Base-by-base conservation (phyloP, 2,113 vertebrate genomes). In the pig (Sus scrofa) region DNA sequence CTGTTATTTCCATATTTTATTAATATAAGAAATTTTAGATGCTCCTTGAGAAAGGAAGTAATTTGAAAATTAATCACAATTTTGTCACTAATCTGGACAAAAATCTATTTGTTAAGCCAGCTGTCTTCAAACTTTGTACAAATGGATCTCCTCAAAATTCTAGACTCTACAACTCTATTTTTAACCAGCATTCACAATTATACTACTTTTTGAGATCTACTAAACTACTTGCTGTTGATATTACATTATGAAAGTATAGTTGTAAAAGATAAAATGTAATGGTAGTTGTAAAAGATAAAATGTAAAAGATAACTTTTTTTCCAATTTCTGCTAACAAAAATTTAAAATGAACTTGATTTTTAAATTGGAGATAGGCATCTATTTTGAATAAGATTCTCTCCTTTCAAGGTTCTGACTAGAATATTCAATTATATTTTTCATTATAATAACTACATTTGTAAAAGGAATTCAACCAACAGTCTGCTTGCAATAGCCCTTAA, bases 251-350 rank as follows among this genome's bases (percentile, higher is more conserved):
- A 79, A 97, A 78, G 18, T 0, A 22, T 82, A 81, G 34, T 65
- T 86, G 13, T 71, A 68, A 87, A 87, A 84, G 18, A 88, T 50
- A 70, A 93, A 95, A 34, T 93, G 52, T n/a, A n/a, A n/a, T n/a
- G n/a, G n/a, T 82, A 81, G 34, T 65, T 86, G 13, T 71, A 68
- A 87, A 87, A 84, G 18, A 88, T 50, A 70, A 93, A 95, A 34
- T 93, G 52, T n/a, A n/a, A n/a, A n/a, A n/a, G n/a, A n/a, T n/a
- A n/a, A 32, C 18, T 84, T 58, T 91, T 93, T 39, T 27, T 22
- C n/a, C 52, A 96, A 75, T 71, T 18, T 93, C 83, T 87, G 39
- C 58, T 88, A 84, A 88, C 37, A 85, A 91, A 94, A 86, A 60
- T 10, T 75, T 93, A 32, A 95, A 79, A 71, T 54, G 22, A 75